Evolutionary conservation across 2,888 invertebrate genomes (phyloP).

Genomic region (Campopleginae sp.): DNA sequence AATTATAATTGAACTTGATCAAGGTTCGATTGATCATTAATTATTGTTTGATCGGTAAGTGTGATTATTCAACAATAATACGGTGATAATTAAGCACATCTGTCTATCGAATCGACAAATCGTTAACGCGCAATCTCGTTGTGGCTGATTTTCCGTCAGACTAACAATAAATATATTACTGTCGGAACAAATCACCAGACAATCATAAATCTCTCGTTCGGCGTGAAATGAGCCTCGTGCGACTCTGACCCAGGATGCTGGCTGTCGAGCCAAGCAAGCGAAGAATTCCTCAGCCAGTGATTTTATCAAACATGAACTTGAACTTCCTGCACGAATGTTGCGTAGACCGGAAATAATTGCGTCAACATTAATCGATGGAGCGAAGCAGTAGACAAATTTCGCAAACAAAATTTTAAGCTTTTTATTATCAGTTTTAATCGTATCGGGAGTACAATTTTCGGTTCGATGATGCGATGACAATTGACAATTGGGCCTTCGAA

Average conservation of each 20-base stretch:
- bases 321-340: not conserved
- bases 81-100: not conserved
- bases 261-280: not conserved
- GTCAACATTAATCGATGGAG: not conserved
- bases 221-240: not conserved
- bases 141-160: not conserved
- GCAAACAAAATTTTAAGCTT: not conserved
- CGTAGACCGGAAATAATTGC: not conserved
- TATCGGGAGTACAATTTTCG: no score
- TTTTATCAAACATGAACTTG: constrained; percentile 32
- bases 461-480: not conserved
- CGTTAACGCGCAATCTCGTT: not conserved
- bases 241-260: not conserved
- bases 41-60: not conserved
- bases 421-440: not conserved
- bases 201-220: constrained; percentile 20
- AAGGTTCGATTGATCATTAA: no score
- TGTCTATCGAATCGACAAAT: constrained; percentile 13
- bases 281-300: not conserved
- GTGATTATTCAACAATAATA: not conserved
- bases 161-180: constrained; percentile 11
- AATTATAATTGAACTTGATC: no score
- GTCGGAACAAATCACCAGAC: not conserved
- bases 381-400: not conserved
- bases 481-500: not conserved